These are phyloP conservation scores for Himalopsyche phryganea DNA, from an alignment of 1,140 invertebrate species.

Conservation along the genomic window DNA sequence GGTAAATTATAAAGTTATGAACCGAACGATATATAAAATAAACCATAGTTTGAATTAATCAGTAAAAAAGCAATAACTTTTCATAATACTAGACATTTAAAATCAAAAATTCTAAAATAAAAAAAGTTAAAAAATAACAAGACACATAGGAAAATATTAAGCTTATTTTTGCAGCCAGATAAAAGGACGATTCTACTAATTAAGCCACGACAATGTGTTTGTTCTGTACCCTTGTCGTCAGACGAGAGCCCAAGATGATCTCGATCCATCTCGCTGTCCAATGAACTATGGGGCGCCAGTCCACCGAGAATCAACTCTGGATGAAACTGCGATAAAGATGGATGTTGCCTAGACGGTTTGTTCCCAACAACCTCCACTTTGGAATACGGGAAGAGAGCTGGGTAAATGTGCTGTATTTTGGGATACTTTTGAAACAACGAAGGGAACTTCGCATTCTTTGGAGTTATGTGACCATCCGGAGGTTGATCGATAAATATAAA, in stretches of 20 bases:
- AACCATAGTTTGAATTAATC: too few relatives aligned
- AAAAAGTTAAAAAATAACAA: not conserved
- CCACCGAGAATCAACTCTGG: constrained; percentile 25
- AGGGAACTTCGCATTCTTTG: constrained; percentile 55
- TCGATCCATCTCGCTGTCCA: constrained; percentile 28
- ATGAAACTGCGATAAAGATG: constrained; percentile 30
- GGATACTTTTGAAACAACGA: constrained; percentile 69
- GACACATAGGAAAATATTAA: constrained; percentile 5
- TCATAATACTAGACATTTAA: not conserved
- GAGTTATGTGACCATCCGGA: constrained; percentile 26
- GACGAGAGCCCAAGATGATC: constrained; percentile 23
- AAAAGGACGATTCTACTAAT: constrained; percentile 6
- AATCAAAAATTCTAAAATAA: constrained; percentile 2
- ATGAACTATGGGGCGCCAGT: constrained; percentile 20
- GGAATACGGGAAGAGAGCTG: constrained; percentile 57
- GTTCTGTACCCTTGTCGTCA: constrained; percentile 30
- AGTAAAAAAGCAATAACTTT: not conserved
- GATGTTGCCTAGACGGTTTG: constrained; percentile 34
- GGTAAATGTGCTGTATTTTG: constrained; percentile 72
- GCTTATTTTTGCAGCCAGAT: constrained; percentile 15
- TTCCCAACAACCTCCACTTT: constrained; percentile 36
- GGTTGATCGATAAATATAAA: constrained; percentile 34
- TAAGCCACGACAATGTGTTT: not conserved
- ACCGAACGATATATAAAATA: too few relatives aligned
- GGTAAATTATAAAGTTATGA: too few relatives aligned